phyloP scores from a whole-genome alignment of 2,113 vertebrate genomes.

The Carettochelys insculpta region DNA sequence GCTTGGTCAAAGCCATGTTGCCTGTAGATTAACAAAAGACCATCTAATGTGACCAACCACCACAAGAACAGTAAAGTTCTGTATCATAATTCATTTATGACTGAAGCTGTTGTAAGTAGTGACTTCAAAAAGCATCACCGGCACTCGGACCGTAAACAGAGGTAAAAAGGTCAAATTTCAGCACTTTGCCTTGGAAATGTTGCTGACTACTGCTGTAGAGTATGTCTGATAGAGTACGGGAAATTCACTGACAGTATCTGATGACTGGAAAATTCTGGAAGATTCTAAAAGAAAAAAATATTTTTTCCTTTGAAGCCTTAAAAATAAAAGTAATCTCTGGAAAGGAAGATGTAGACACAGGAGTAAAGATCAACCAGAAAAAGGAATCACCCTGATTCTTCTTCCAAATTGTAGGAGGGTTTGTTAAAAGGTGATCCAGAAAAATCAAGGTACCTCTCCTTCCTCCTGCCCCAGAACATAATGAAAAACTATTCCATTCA shows the following conservation, averaged over 20 bases:
- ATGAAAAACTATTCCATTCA: neutral
- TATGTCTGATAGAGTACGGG: neutral
- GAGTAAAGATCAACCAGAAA: neutral
- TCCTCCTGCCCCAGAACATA: neutral
- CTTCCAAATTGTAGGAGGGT: neutral
- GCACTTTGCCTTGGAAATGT: too few relatives aligned
- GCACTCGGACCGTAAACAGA: too few relatives aligned
- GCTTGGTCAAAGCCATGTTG: too few relatives aligned
- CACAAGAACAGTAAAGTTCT: too few relatives aligned
- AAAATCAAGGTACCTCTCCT: neutral
- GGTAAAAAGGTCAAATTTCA: too few relatives aligned
- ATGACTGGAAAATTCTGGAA: neutral
- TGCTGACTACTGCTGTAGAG: too few relatives aligned
- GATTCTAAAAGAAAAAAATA: neutral
- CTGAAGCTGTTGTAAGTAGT: too few relatives aligned
- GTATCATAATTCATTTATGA: too few relatives aligned
- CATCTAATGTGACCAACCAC: too few relatives aligned
- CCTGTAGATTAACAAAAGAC: too few relatives aligned
- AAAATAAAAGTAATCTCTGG: neutral
- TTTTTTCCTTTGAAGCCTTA: neutral
- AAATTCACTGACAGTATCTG: neutral
- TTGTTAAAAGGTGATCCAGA: neutral
- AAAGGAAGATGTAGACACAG: neutral
- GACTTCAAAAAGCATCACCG: too few relatives aligned
- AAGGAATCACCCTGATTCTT: neutral